A percentile compares a stretch with the other conserved stretches of the same genome.
These are phyloP conservation scores for Atta colombica DNA, from an alignment of 1,140 invertebrate genomes.

Conservation along the genomic window DNA sequence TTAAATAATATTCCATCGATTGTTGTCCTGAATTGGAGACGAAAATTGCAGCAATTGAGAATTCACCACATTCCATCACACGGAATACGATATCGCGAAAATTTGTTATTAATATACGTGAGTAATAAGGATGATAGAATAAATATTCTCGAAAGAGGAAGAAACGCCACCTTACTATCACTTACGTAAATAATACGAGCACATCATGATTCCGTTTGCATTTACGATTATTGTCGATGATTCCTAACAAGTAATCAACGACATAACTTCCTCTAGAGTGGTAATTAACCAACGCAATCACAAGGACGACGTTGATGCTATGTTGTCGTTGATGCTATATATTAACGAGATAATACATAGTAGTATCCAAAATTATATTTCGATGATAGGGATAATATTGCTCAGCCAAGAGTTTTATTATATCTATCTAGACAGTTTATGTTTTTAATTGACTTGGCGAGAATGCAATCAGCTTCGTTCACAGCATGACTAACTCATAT, in stretches of 20 bases:
- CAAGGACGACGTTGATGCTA: constrained; percentile 38
- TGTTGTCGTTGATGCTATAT: constrained; percentile 46
- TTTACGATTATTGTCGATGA: constrained; percentile 24
- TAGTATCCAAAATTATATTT: constrained; percentile 16
- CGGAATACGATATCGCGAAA: neutral
- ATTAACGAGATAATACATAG: constrained; percentile 26
- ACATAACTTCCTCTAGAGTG: constrained; percentile 15
- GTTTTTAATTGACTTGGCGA: constrained; percentile 44
- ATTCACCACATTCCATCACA: too few species aligned
- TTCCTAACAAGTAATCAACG: constrained; percentile 17
- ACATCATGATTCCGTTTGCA: constrained; percentile 6
- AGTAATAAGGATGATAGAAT: neutral
- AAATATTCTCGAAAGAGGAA: constrained; percentile 2
- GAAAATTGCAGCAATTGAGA: too few species aligned
- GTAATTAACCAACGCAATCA: constrained; percentile 21
- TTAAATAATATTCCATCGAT: too few species aligned
- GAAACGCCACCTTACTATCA: neutral
- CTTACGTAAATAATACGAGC: constrained; percentile 12
- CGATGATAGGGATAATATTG: constrained; percentile 20
- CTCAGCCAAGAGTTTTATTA: neutral
- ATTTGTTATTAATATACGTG: neutral
- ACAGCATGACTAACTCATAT: neutral
- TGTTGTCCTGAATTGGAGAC: too few species aligned
- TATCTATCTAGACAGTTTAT: constrained; percentile 37
- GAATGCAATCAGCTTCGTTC: constrained; percentile 28